Conservation (phyloP, 2,888 invertebrate genomes). For the Trachelus stipa region DNA sequence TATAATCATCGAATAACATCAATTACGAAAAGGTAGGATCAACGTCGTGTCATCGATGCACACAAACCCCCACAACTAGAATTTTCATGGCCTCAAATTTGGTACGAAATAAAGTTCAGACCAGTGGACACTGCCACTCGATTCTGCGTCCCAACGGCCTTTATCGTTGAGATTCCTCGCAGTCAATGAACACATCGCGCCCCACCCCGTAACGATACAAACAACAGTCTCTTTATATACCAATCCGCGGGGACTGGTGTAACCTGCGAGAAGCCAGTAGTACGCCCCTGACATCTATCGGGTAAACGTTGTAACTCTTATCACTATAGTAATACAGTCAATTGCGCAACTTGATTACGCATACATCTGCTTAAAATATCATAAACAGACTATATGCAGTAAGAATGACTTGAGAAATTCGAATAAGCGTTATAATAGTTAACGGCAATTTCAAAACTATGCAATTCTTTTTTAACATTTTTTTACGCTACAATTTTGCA, state of each 20-base stretch:
- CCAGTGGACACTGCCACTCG: background rate
- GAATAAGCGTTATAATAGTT: background rate
- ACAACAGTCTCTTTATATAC: background rate
- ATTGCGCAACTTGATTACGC: background rate
- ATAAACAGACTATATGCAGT: background rate
- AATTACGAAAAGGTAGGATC: background rate
- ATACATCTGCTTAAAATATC: background rate
- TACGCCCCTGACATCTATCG: background rate
- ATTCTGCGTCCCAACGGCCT: background rate
- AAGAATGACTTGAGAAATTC: background rate
- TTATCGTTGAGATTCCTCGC: background rate
- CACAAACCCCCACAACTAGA: background rate
- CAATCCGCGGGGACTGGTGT: background rate
- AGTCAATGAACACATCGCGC: background rate
- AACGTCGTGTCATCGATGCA: conserved; percentile 3
- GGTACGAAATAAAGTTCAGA: conserved; percentile 1
- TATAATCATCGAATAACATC: background rate
- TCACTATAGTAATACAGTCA: background rate
- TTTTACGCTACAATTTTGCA: background rate
- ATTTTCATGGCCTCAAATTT: background rate
- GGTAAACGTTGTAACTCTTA: background rate
- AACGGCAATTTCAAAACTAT: no score
- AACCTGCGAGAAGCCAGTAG: background rate
- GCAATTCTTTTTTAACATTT: no score
- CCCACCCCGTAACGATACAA: background rate